These are phyloP conservation scores for Blastobasis adustella DNA, from an alignment of 2,888 invertebrate species.

Conservation along the genomic window DNA sequence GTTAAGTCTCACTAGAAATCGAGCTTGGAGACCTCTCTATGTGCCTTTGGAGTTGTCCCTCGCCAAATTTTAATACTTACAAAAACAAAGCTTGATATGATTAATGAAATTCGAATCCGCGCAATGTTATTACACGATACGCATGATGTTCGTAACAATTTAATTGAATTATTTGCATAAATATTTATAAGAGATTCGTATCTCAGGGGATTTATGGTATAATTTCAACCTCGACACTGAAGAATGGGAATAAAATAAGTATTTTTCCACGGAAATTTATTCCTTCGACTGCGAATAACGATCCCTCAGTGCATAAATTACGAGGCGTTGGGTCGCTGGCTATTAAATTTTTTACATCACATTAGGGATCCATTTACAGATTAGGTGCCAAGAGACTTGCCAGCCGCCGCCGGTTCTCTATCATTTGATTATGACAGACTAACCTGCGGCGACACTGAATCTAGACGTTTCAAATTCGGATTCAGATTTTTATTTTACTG, in stretches of 20 bases:
- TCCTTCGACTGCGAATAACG: conserved; percentile 28
- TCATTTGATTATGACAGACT: no score
- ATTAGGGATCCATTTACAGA: conserved; percentile 13
- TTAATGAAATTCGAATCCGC: no score
- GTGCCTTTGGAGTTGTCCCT: no score
- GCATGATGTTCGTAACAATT: conserved; percentile 5
- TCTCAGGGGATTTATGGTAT: conserved; percentile 26
- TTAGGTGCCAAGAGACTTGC: conserved; percentile 2
- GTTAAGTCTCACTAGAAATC: no score
- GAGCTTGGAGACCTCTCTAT: no score
- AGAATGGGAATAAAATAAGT: conserved; percentile 19
- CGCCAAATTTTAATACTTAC: no score
- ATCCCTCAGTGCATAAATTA: conserved; percentile 37
- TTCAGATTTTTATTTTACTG: no score
- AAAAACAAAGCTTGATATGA: no score
- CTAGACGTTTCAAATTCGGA: no score
- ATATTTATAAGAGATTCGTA: conserved; percentile 32
- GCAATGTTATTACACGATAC: no score
- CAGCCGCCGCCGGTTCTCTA: neutral
- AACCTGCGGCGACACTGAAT: no score
- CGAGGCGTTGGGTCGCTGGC: conserved; percentile 22
- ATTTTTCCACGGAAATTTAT: conserved; percentile 30
- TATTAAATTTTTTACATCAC: conserved; percentile 24
- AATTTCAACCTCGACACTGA: conserved; percentile 16
- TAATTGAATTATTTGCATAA: conserved; percentile 26